A percentile compares a stretch with the other conserved stretches of the same genome.
Conservation (phyloP, 2,113 vertebrate genomes). For the Istiophorus platypterus region DNA sequence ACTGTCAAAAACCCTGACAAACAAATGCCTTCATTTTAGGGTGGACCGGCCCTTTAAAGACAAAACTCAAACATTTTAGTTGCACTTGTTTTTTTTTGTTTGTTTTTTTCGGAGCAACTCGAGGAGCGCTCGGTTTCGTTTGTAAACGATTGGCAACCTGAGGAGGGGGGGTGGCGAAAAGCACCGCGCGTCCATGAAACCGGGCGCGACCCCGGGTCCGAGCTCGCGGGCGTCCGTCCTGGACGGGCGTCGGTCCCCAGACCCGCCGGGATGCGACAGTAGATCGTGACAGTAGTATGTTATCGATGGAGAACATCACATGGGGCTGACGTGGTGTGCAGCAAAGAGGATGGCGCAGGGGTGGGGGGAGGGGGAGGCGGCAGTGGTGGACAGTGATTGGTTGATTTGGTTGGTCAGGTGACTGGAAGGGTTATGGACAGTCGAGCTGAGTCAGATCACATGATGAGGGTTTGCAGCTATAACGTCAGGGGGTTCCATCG, state of each 20-base stretch:
- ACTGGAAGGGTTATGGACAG: constrained; percentile 85
- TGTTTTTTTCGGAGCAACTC: constrained; percentile 1
- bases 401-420: constrained; percentile 84
- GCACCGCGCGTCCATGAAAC: background rate
- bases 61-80: constrained; percentile 14
- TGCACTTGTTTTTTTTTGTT: constrained; percentile 17
- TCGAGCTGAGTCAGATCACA: constrained; percentile 87
- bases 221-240: constrained; percentile 17
- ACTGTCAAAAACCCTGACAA: background rate
- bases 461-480: constrained; percentile 87
- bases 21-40: background rate
- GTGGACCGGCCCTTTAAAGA: constrained; percentile 19
- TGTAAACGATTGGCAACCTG: background rate
- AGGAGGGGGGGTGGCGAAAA: constrained; percentile 48
- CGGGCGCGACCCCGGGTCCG: constrained; percentile 22
- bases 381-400: constrained; percentile 86
- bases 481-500: constrained; percentile 87
- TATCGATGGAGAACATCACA: constrained; percentile 88
- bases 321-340: constrained; percentile 85
- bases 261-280: constrained; percentile 72
- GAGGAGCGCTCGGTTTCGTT: constrained; percentile 1
- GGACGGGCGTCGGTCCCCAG: constrained; percentile 60
- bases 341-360: constrained; percentile 84
- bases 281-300: constrained; percentile 84
- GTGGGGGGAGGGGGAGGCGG: constrained; percentile 81